Conservation (phyloP, 2,113 vertebrate genomes). For the Channa maculata region DNA sequence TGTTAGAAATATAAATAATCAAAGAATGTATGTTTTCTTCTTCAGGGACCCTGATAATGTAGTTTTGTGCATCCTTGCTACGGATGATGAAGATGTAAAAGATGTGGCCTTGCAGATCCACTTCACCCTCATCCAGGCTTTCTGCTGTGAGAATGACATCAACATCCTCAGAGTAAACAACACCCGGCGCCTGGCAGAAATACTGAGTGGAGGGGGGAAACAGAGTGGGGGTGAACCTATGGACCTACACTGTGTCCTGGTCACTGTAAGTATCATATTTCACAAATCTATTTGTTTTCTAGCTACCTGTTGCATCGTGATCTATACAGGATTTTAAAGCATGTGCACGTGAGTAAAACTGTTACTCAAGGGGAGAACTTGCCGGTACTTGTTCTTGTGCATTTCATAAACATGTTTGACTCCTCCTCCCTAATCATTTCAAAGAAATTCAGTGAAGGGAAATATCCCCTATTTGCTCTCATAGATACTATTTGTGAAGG, state of each 20-base stretch:
- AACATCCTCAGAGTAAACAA: slow-evolving; percentile 95
- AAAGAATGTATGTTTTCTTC: neutral
- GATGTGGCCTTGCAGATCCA: slow-evolving; percentile 98
- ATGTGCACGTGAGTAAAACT: slow-evolving; percentile 42
- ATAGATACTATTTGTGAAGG: neutral
- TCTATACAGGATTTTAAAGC: neutral
- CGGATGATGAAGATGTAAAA: slow-evolving; percentile 91
- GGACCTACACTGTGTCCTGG: slow-evolving; percentile 95
- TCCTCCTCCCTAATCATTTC: slow-evolving; percentile 55
- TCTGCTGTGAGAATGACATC: slow-evolving; percentile 99
- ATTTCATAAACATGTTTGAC: slow-evolving; percentile 39
- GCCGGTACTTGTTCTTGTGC: slow-evolving; percentile 49
- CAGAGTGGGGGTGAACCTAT: slow-evolving; percentile 87
- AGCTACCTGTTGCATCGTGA: neutral
- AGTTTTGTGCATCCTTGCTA: slow-evolving; percentile 94
- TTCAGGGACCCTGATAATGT: slow-evolving; percentile 94
- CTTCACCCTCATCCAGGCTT: slow-evolving; percentile 96
- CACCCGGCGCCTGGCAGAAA: slow-evolving; percentile 91
- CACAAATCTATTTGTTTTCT: neutral
- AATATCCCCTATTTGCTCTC: slow-evolving; percentile 13
- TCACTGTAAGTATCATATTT: slow-evolving; percentile 87
- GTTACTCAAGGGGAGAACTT: slow-evolving; percentile 19
- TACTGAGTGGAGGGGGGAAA: slow-evolving; percentile 82
- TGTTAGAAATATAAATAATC: neutral
- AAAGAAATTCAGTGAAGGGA: slow-evolving; percentile 39